Conservation (phyloP, 2,888 invertebrate genomes). For the Meghimatium bilineatum region DNA sequence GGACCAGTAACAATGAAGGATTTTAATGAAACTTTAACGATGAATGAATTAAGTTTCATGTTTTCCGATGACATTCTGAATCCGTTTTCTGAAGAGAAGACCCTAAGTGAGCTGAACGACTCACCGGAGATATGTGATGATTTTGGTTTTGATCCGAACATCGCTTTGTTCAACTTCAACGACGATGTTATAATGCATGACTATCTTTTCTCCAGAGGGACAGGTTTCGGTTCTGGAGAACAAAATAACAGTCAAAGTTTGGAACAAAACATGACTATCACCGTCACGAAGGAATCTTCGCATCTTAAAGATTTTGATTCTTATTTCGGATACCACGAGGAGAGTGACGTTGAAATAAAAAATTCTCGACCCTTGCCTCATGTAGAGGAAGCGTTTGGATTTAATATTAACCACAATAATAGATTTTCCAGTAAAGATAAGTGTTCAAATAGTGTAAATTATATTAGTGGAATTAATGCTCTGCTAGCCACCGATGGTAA, state of each 20-base stretch:
- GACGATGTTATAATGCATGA: slow-evolving; percentile 71
- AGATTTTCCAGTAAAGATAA: slow-evolving; percentile 6
- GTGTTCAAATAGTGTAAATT: neutral
- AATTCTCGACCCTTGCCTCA: slow-evolving; percentile 29
- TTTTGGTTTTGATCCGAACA: slow-evolving; percentile 54
- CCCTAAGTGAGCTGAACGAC: slow-evolving; percentile 35
- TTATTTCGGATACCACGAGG: neutral
- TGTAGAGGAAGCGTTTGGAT: slow-evolving; percentile 45
- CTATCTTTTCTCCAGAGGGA: slow-evolving; percentile 72
- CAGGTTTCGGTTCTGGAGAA: slow-evolving; percentile 29
- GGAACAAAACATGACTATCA: neutral
- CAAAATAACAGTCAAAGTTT: neutral
- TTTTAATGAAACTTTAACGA: slow-evolving; percentile 17
- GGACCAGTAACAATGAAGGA: slow-evolving; percentile 31
- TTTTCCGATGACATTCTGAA: slow-evolving; percentile 33
- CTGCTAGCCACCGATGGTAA: neutral
- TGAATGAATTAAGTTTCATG: slow-evolving; percentile 32
- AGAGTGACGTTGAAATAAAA: neutral
- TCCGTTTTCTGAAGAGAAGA: slow-evolving; percentile 44
- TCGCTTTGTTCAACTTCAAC: slow-evolving; percentile 60
- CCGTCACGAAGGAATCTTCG: neutral
- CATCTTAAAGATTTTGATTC: slow-evolving; percentile 18
- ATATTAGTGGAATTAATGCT: neutral
- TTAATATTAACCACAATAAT: slow-evolving; percentile 24
- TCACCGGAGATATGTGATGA: slow-evolving; percentile 31